Conservation (phyloP, 2,888 invertebrate species). For the Lasioglossum pauxillum region DNA sequence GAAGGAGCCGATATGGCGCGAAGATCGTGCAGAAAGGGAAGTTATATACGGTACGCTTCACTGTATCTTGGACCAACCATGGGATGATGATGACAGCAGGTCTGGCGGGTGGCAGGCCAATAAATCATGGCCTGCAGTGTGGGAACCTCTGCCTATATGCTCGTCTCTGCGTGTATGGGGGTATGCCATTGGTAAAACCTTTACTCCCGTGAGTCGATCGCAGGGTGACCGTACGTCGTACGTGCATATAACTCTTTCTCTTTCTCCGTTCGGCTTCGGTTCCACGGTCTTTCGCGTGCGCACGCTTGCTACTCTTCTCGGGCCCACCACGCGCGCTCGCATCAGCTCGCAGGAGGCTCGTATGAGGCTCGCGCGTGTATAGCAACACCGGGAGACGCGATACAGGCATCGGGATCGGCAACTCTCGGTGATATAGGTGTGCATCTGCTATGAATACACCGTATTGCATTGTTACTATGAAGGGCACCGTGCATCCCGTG, state of each 20-base stretch:
- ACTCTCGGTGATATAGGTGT: constrained; percentile 15
- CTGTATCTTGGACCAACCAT: constrained; percentile 72
- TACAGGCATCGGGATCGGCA: neutral
- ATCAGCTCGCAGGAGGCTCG: neutral
- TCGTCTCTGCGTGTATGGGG: constrained; percentile 61
- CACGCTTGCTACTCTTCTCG: constrained; percentile 10
- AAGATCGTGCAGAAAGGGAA: constrained; percentile 72
- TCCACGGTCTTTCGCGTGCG: constrained; percentile 25
- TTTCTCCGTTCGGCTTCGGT: neutral
- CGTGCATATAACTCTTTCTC: constrained; percentile 54
- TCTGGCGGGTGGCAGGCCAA: constrained; percentile 80
- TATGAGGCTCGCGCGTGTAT: neutral
- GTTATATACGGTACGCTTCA: constrained; percentile 71
- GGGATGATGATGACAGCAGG: constrained; percentile 81
- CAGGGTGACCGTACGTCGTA: constrained; percentile 63
- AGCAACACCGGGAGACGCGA: neutral
- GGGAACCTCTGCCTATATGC: constrained; percentile 76
- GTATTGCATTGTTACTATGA: constrained; percentile 59
- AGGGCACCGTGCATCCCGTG: constrained; percentile 36
- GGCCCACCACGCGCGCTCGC: constrained; percentile 19
- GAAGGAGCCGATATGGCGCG: constrained; percentile 72
- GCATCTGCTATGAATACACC: constrained; percentile 61
- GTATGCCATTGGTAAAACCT: constrained; percentile 73
- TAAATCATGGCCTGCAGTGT: constrained; percentile 81
- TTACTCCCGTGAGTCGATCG: constrained; percentile 67